Evolutionary conservation across 2,113 vertebrate genomes (phyloP).

Genomic region (Rhadina sibilatrix): DNA sequence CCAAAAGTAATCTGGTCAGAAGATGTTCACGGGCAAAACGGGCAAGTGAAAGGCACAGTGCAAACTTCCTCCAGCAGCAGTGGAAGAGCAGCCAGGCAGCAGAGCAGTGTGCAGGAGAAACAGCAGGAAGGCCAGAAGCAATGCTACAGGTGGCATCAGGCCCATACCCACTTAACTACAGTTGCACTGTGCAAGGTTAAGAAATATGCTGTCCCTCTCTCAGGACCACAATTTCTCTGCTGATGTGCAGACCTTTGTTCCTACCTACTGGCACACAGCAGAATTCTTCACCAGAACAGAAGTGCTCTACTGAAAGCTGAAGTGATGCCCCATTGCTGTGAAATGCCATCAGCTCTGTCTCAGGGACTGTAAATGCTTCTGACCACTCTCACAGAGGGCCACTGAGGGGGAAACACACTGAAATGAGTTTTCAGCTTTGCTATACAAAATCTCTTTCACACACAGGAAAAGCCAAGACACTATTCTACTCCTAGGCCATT

Average conservation of each 20-base stretch:
- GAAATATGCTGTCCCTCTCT: not conserved
- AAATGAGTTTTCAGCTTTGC: not conserved
- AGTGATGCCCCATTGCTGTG: fast-evolving
- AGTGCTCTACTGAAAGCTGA: not conserved
- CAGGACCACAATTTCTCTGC: not conserved
- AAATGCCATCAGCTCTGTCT: not conserved
- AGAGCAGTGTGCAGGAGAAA: not conserved
- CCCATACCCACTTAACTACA: not conserved
- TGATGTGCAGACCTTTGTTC: not conserved
- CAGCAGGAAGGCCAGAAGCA: not conserved
- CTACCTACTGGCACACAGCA: not conserved
- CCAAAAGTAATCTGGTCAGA: not conserved
- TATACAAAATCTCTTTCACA: not conserved
- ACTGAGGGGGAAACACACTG: not conserved
- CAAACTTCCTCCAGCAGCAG: not conserved
- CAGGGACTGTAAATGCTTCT: not conserved
- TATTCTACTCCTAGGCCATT: not conserved
- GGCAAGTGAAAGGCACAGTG: not conserved
- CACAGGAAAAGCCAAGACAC: not conserved
- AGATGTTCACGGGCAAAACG: not conserved
- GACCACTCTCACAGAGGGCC: not conserved
- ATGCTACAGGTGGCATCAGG: not conserved
- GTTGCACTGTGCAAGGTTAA: not conserved
- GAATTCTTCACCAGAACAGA: not conserved
- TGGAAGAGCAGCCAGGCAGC: not conserved